A percentile compares a stretch with the other conserved stretches of the same genome.
Evolutionary conservation across 1,140 invertebrate genomes (phyloP).

Genomic region (Drosophila athabasca): DNA sequence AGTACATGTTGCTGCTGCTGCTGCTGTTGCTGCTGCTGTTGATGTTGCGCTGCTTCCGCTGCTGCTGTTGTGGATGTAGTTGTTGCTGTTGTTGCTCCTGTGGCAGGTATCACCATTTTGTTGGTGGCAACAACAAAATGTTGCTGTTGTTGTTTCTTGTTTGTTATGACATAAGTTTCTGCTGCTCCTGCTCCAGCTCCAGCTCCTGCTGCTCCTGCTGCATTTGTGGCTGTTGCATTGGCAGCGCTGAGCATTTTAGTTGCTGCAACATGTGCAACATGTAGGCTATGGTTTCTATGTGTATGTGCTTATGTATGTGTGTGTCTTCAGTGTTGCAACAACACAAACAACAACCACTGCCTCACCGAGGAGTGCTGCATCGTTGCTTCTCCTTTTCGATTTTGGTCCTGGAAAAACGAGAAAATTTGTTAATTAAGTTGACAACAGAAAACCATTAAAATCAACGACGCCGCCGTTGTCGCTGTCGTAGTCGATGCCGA

Average conservation of each 20-base stretch:
- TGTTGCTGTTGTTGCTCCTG: conserved; percentile 70
- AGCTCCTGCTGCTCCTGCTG: conserved; percentile 35
- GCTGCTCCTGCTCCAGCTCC: conserved; percentile 57
- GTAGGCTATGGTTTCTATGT: conserved; percentile 49
- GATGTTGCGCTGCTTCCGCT: conserved; percentile 34
- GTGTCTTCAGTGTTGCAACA: conserved; percentile 38
- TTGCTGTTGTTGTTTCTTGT: conserved; percentile 54
- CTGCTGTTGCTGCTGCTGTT: conserved; percentile 59
- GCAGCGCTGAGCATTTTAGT: conserved; percentile 73
- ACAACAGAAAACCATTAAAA: conserved; percentile 68
- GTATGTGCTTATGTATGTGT: conserved; percentile 5
- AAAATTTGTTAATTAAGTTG: conserved; percentile 66
- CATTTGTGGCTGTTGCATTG: conserved; percentile 60
- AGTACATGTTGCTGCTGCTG: conserved; percentile 68
- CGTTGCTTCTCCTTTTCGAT: conserved; percentile 44
- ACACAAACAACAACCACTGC: conserved; percentile 47
- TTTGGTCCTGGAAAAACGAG: conserved; percentile 13
- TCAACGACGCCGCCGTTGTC: conserved; percentile 28
- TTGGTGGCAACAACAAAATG: conserved; percentile 70
- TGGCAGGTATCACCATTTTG: conserved; percentile 82
- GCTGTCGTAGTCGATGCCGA: conserved; percentile 42
- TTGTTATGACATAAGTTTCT: conserved; percentile 81
- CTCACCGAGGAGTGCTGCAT: conserved; percentile 23
- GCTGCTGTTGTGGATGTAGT: conserved; percentile 64
- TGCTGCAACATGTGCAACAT: conserved; percentile 68